A percentile compares a stretch with the other conserved stretches of the same genome.
phyloP scores from a whole-genome alignment of 2,888 invertebrate species.

The Spilarctia lutea region DNA sequence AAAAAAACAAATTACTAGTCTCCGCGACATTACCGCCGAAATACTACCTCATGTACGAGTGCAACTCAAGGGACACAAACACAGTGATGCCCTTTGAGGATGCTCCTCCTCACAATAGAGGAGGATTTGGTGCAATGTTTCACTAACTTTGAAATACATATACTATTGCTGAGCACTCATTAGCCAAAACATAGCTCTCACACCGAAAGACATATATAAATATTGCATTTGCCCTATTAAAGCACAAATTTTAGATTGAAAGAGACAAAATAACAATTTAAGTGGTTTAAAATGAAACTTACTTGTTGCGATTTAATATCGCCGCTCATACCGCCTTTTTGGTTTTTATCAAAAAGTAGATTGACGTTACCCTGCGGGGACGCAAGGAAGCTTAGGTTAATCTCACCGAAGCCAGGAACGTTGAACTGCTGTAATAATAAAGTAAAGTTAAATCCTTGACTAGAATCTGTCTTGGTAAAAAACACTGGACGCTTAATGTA shows the following conservation, averaged over 20 bases:
- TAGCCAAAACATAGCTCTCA: too few relatives aligned
- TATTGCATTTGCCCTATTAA: too few relatives aligned
- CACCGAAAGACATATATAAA: too few relatives aligned
- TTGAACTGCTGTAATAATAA: constrained; percentile 70
- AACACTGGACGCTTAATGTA: neutral
- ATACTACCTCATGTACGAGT: too few relatives aligned
- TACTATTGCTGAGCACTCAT: too few relatives aligned
- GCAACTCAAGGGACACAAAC: too few relatives aligned
- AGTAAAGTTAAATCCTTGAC: neutral
- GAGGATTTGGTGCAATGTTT: too few relatives aligned
- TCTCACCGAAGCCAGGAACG: constrained; percentile 81
- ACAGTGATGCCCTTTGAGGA: too few relatives aligned
- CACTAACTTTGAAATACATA: too few relatives aligned
- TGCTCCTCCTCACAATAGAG: too few relatives aligned
- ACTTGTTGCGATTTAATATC: constrained; percentile 79
- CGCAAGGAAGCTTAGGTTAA: constrained; percentile 78
- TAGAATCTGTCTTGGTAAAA: neutral
- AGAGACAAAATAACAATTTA: neutral
- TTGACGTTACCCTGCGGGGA: constrained; percentile 78
- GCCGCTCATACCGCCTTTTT: constrained; percentile 74
- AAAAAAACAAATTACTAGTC: too few relatives aligned
- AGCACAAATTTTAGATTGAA: neutral
- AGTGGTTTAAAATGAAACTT: constrained; percentile 41
- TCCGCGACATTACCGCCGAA: too few relatives aligned
- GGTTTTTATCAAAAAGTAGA: constrained; percentile 77